Percentiles rank a stretch among this genome's conserved stretches.
These are phyloP conservation scores for Drosophila aldrichi DNA, from an alignment of 2,888 invertebrate genomes.

Conservation along the genomic window DNA sequence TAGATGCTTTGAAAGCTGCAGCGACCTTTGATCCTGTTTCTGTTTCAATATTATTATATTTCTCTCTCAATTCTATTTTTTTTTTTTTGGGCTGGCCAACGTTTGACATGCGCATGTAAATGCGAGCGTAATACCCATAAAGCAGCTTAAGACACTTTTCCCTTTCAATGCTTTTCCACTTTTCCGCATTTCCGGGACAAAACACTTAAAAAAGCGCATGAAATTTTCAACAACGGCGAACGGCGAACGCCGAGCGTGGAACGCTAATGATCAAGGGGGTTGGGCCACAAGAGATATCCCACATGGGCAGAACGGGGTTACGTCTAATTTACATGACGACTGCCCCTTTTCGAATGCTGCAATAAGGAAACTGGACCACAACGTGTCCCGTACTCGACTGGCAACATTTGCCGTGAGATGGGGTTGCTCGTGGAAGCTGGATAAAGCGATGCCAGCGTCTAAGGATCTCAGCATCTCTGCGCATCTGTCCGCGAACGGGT, in stretches of 20 bases:
- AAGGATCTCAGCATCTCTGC: constrained; percentile 52
- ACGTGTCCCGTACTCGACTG: constrained; percentile 44
- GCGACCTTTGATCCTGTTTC: constrained; percentile 65
- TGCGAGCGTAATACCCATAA: constrained; percentile 74
- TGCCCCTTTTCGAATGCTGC: constrained; percentile 46
- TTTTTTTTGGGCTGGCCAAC: constrained; percentile 47
- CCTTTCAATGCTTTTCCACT: constrained; percentile 32
- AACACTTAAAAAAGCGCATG: constrained; percentile 68
- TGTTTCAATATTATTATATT: constrained; percentile 11
- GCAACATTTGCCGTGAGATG: constrained; percentile 60
- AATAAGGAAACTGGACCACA: constrained; percentile 68
- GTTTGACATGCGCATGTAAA: constrained; percentile 76
- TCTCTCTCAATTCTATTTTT: constrained; percentile 7
- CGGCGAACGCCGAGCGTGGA: constrained; percentile 15
- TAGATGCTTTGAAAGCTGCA: constrained; percentile 70
- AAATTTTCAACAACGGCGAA: constrained; percentile 48
- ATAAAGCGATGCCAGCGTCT: constrained; percentile 19
- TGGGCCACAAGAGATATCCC: constrained; percentile 46
- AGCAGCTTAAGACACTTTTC: constrained; percentile 76
- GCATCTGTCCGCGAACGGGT: constrained; percentile 49
- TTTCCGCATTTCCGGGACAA: constrained; percentile 66
- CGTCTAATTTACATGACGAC: constrained; percentile 64
- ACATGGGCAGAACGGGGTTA: constrained; percentile 50
- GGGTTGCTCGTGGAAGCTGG: constrained; percentile 53
- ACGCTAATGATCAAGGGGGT: constrained; percentile 71